These are phyloP conservation scores for Cheumatopsyche charites DNA, from an alignment of 1,140 invertebrate species.

Conservation along the genomic window DNA sequence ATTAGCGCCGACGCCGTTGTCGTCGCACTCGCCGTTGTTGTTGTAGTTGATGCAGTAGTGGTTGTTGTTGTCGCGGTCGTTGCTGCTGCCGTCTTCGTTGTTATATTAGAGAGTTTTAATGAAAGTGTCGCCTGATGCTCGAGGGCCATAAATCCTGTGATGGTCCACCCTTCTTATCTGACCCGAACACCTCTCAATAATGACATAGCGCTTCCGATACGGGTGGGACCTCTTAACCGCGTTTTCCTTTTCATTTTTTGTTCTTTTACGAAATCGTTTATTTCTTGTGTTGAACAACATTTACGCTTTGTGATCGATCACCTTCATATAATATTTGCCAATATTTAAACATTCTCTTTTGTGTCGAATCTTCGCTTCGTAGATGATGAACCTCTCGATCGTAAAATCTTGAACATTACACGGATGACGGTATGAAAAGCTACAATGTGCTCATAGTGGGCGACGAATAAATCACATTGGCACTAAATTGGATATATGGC, in stretches of 20 bases:
- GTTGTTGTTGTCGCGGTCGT: no score
- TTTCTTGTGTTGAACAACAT: no score
- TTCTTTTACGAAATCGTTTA: no score
- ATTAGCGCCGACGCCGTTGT: slow-evolving; percentile 3
- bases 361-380: no score
- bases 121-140: slow-evolving; percentile 10
- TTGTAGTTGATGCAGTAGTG: no score
- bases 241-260: background rate
- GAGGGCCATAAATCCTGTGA: slow-evolving; percentile 34
- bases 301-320: no score
- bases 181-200: slow-evolving; percentile 38
- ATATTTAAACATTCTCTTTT: no score
- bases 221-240: slow-evolving; percentile 29
- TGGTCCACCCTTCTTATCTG: slow-evolving; percentile 27
- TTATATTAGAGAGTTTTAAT: slow-evolving; percentile 23
- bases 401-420: background rate
- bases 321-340: no score
- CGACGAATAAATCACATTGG: slow-evolving; percentile 16
- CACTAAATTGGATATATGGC: slow-evolving; percentile 22
- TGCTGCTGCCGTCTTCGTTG: no score
- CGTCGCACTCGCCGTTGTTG: no score
- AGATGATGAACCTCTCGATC: no score
- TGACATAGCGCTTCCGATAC: slow-evolving; percentile 39
- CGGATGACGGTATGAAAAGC: background rate
- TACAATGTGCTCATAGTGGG: slow-evolving; percentile 3